phyloP scores from a whole-genome alignment of 2,113 vertebrate genomes.

The Daboia siamensis region DNA sequence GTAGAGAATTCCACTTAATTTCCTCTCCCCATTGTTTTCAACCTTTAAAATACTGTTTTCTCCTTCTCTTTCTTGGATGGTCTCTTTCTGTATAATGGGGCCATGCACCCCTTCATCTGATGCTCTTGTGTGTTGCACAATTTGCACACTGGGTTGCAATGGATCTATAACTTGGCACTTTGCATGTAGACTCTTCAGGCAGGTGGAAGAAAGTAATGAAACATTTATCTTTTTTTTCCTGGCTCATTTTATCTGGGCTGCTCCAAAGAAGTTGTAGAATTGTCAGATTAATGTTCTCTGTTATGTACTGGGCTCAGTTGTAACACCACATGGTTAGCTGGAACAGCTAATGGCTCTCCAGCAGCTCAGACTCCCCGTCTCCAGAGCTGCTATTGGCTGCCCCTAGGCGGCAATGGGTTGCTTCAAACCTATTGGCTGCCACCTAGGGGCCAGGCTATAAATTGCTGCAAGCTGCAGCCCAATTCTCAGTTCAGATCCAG shows the following conservation, averaged over 20 bases:
- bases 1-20: not conserved
- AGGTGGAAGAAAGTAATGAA: not conserved
- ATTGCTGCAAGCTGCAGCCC: too few species aligned
- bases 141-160: not conserved
- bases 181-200: not conserved
- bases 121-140: not conserved
- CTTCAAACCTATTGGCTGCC: too few species aligned
- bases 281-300: not conserved
- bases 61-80: not conserved
- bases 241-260: not conserved
- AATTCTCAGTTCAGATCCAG: too few species aligned
- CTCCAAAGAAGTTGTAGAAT: not conserved
- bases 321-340: too few species aligned
- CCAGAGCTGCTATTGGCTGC: too few species aligned
- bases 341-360: too few species aligned
- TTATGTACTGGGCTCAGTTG: too few species aligned
- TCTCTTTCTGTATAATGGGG: not conserved
- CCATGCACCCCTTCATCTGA: not conserved
- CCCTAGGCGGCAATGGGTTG: too few species aligned
- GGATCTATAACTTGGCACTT: not conserved
- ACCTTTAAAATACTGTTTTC: not conserved
- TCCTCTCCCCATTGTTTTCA: not conserved
- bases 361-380: too few species aligned
- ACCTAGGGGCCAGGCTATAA: too few species aligned
- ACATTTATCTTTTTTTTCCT: not conserved